These are phyloP conservation scores for Montipora sp. DNA, from an alignment of 64 coral and sea anemone genomes.

Conservation along the genomic window DNA sequence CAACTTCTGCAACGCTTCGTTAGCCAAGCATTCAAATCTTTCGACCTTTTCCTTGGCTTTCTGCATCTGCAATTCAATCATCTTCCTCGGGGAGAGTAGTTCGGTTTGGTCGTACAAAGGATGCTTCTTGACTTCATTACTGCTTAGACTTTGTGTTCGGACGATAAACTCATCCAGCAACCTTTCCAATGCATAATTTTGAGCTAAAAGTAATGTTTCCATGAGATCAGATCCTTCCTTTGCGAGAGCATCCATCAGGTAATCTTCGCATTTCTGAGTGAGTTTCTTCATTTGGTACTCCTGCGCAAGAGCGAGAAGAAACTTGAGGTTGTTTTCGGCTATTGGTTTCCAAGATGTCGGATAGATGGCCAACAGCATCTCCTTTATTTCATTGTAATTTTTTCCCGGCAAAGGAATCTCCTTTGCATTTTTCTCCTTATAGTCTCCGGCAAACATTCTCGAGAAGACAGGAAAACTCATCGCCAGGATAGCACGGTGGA, in stretches of 20 bases:
- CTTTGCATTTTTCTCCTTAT: constrained; percentile 7
- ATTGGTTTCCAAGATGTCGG: background rate
- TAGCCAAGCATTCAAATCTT: accelerated
- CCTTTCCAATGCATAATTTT: background rate
- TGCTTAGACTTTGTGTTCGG: background rate
- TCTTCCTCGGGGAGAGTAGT: background rate
- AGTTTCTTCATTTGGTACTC: constrained; percentile 15
- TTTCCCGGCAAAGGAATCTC: background rate
- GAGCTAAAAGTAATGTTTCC: background rate
- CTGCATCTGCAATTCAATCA: background rate
- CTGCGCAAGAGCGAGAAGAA: background rate
- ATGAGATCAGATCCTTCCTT: background rate
- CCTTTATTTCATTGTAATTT: background rate
- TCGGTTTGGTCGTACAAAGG: background rate
- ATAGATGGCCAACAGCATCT: constrained; percentile 7
- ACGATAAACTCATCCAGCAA: background rate
- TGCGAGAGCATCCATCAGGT: background rate
- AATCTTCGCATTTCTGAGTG: constrained; percentile 5
- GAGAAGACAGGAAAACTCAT: constrained; percentile 15
- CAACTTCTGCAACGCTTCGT: too few species aligned
- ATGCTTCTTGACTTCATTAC: background rate
- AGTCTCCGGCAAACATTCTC: constrained; percentile 4
- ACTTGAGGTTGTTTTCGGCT: background rate
- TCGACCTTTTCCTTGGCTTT: background rate
- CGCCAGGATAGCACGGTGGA: background rate